Evolutionary conservation across 1,140 invertebrate species (phyloP).

Genomic region (Monochamus saltuarius): DNA sequence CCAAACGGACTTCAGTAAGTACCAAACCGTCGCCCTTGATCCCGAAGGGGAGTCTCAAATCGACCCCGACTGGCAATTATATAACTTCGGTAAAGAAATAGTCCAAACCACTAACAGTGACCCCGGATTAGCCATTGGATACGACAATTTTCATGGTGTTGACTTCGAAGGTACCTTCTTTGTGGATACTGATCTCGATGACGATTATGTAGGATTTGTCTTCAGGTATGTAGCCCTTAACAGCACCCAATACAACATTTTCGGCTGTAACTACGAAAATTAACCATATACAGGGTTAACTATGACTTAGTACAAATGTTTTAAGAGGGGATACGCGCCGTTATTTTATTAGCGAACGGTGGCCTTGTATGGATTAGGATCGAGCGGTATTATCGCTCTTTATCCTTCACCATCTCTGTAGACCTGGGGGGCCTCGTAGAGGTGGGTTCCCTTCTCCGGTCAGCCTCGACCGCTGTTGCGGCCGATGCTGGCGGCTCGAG

Average conservation of each 20-base stretch:
- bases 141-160: slow-evolving; percentile 85
- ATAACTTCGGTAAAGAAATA: slow-evolving; percentile 93
- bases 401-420: no score
- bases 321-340: no score
- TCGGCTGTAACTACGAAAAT: no score
- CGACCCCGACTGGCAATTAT: slow-evolving; percentile 94
- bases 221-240: slow-evolving; percentile 70
- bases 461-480: no score
- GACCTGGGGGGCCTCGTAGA: no score
- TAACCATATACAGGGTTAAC: no score
- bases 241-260: slow-evolving; percentile 5
- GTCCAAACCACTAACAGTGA: slow-evolving; percentile 94
- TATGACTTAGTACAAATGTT: no score
- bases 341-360: no score
- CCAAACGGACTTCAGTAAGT: slow-evolving; percentile 90
- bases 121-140: slow-evolving; percentile 93
- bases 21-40: slow-evolving; percentile 87
- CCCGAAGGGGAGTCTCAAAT: slow-evolving; percentile 90
- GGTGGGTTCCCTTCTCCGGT: no score
- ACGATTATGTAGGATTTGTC: slow-evolving; percentile 95
- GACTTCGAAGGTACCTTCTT: slow-evolving; percentile 98
- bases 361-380: no score
- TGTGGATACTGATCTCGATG: slow-evolving; percentile 90
- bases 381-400: no score
- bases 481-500: no score